Percentiles rank a stretch among this genome's conserved stretches.
Evolutionary conservation across 2,797 vertebrate genomes (phyloP).

Genomic region (Astyanax mexicanus): DNA sequence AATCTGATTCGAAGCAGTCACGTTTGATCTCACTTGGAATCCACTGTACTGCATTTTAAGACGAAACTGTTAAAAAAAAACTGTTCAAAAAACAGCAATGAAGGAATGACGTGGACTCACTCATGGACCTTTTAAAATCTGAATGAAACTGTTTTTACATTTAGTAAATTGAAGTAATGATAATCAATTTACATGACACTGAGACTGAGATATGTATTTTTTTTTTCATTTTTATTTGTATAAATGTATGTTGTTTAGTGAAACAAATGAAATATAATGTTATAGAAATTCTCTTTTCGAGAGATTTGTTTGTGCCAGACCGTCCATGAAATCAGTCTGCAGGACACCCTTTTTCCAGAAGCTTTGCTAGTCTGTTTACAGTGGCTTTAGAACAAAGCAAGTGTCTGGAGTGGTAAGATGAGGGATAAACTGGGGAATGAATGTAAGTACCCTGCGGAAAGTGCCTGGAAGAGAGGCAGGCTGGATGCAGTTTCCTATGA

Average conservation of each 20-base stretch:
- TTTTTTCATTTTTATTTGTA: conserved; percentile 33
- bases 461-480: conserved; percentile 68
- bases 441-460: conserved; percentile 68
- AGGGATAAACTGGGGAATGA: conserved; percentile 40
- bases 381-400: conserved; percentile 48
- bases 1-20: conserved; percentile 56
- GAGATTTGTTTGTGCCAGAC: conserved; percentile 25
- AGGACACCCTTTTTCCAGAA: conserved; percentile 33
- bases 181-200: conserved; percentile 52
- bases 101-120: conserved; percentile 38
- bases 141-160: conserved; percentile 28
- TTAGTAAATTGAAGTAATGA: conserved; percentile 53
- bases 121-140: too few relatives aligned
- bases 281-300: conserved; percentile 47
- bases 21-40: conserved; percentile 38
- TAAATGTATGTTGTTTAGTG: conserved; percentile 51
- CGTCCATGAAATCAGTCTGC: conserved; percentile 26
- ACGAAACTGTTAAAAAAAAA: conserved; percentile 49
- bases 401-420: conserved; percentile 30
- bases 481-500: conserved; percentile 71
- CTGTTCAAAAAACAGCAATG: conserved; percentile 44
- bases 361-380: conserved; percentile 24
- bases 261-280: conserved; percentile 50
- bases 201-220: conserved; percentile 36
- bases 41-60: conserved; percentile 46